A percentile compares a stretch with the other conserved stretches of the same genome.
Conservation (phyloP, 2,113 vertebrate species). For the Lanius ludovicianus region DNA sequence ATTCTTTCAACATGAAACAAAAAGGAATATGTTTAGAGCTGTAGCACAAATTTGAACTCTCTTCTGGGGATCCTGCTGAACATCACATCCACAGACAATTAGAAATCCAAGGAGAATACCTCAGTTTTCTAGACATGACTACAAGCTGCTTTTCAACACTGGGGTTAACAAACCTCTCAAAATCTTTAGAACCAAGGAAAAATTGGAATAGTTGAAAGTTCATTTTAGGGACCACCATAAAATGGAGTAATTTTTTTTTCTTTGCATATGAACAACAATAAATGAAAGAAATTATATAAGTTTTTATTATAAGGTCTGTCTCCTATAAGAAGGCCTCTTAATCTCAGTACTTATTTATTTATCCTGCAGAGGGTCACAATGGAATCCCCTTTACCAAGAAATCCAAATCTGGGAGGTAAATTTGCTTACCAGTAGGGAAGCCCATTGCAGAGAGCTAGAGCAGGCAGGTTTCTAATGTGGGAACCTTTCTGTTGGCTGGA, state of each 20-base stretch:
- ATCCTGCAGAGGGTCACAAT: background rate
- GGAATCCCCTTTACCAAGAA: background rate
- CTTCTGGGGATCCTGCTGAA: background rate
- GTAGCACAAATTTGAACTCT: background rate
- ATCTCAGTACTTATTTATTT: background rate
- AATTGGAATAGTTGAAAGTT: background rate
- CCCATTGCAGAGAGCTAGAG: background rate
- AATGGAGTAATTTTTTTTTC: background rate
- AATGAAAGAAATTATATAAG: background rate
- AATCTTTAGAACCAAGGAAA: background rate
- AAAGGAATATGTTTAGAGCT: background rate
- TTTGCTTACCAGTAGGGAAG: background rate
- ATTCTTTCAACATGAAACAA: background rate
- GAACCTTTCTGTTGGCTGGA: background rate
- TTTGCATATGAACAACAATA: background rate
- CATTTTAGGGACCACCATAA: background rate
- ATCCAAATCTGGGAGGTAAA: background rate
- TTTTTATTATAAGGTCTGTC: background rate
- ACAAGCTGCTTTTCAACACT: background rate
- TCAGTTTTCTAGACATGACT: background rate
- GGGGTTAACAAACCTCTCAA: background rate
- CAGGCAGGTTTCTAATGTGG: background rate
- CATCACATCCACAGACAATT: background rate
- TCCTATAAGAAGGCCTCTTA: background rate
- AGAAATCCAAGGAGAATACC: background rate